Conservation (phyloP, 2,888 invertebrate genomes). For the Drosophila paramelanica region DNA sequence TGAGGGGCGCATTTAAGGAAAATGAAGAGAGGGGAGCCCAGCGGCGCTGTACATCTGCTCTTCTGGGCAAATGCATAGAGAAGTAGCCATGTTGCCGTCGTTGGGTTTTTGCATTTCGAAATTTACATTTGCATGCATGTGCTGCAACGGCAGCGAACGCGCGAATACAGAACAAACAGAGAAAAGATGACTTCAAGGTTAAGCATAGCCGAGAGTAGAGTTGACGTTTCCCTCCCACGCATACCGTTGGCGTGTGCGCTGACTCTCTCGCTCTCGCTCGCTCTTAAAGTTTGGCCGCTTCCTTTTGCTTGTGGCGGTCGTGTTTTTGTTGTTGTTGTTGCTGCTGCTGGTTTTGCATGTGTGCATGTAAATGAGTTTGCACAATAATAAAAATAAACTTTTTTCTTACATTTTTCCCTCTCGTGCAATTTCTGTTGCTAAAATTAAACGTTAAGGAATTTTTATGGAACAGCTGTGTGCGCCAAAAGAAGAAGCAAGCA, state of each 20-base stretch:
- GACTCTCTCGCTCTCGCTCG: constrained; percentile 3
- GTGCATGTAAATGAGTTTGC: constrained; percentile 62
- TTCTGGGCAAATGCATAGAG: constrained; percentile 27
- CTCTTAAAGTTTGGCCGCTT: constrained; percentile 56
- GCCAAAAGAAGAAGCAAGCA: constrained; percentile 41
- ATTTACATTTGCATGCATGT: constrained; percentile 75
- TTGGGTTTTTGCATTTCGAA: constrained; percentile 64
- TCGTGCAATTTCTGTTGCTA: constrained; percentile 60
- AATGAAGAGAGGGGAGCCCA: constrained; percentile 60
- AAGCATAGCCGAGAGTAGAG: constrained; percentile 62
- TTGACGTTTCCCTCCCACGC: constrained; percentile 55
- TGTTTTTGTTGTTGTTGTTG: constrained; percentile 39
- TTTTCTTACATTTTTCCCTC: constrained; percentile 65
- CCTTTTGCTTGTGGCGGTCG: constrained; percentile 41
- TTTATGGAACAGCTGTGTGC: constrained; percentile 76
- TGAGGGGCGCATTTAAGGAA: constrained; percentile 28
- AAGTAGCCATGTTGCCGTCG: constrained; percentile 54
- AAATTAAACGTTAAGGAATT: constrained; percentile 68
- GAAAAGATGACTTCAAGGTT: constrained; percentile 63
- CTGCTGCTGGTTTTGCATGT: constrained; percentile 39
- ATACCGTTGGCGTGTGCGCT: constrained; percentile 19
- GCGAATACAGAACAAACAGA: constrained; percentile 54
- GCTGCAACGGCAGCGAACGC: constrained; percentile 41
- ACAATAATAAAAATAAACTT: constrained; percentile 64
- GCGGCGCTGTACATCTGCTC: constrained; percentile 65